These are phyloP conservation scores for Priocnemis perturbator DNA, from an alignment of 2,888 invertebrate species.

Conservation along the genomic window DNA sequence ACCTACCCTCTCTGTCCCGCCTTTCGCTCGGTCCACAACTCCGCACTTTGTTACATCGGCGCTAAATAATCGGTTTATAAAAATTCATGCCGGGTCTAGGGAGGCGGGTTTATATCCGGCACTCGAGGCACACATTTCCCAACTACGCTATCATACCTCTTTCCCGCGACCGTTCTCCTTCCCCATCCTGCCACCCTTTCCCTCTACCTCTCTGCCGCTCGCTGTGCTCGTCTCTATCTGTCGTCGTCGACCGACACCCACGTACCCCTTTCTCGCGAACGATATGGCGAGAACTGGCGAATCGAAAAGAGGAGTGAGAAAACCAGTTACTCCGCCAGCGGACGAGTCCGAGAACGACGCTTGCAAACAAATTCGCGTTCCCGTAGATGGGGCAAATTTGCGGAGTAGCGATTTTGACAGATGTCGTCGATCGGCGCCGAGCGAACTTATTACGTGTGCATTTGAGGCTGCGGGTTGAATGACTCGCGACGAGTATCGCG, in stretches of 20 bases:
- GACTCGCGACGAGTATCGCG: too few species aligned
- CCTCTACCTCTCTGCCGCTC: not conserved
- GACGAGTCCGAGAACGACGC: not conserved
- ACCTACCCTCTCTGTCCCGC: not conserved
- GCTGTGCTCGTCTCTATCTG: not conserved
- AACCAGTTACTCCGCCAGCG: slow-evolving; percentile 3
- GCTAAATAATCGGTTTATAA: slow-evolving; percentile 72
- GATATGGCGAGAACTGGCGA: slow-evolving; percentile 49
- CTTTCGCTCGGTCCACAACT: not conserved
- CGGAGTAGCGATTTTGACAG: too few species aligned
- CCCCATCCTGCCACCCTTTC: not conserved
- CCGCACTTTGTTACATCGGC: slow-evolving; percentile 68
- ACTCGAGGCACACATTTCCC: slow-evolving; percentile 31
- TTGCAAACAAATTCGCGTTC: too few species aligned
- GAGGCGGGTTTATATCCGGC: slow-evolving; percentile 55
- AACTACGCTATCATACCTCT: not conserved
- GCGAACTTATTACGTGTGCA: too few species aligned
- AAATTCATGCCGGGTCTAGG: slow-evolving; percentile 66
- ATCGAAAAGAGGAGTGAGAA: slow-evolving; percentile 39
- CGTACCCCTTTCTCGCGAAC: not conserved
- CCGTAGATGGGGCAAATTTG: too few species aligned
- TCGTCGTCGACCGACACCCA: not conserved
- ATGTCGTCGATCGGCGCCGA: too few species aligned
- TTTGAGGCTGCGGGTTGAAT: too few species aligned
- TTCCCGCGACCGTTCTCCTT: not conserved